Percentiles rank a stretch among this genome's conserved stretches.
Conservation (phyloP, 53 echinoderm and acorn worm genomes). For the Crossaster papposus region DNA sequence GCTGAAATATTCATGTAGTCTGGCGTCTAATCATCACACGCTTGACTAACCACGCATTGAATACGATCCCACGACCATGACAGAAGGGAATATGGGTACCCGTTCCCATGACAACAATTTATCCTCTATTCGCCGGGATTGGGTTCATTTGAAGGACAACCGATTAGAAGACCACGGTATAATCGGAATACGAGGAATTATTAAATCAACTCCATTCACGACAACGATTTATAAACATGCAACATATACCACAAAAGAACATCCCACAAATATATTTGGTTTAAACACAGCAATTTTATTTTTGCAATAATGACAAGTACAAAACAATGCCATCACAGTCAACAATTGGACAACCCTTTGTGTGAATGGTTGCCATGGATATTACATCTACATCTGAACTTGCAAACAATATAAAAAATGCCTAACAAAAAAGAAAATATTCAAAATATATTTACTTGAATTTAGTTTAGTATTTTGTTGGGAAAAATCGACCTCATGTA, state of each 20-base stretch:
- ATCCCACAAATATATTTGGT: too few relatives aligned
- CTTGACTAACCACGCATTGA: neutral
- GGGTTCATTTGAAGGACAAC: neutral
- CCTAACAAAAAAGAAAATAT: too few relatives aligned
- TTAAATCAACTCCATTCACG: too few relatives aligned
- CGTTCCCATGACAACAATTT: constrained; percentile 2
- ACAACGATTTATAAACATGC: neutral
- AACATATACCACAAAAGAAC: neutral
- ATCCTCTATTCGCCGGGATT: neutral
- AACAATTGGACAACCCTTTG: neutral
- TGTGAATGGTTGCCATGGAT: neutral
- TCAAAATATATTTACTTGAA: neutral
- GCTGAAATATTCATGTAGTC: constrained; percentile 14
- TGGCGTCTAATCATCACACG: neutral
- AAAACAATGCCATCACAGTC: neutral
- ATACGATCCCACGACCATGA: neutral
- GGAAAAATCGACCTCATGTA: neutral
- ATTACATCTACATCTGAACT: neutral
- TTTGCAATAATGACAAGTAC: neutral
- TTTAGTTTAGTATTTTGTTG: neutral
- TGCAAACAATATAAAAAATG: neutral
- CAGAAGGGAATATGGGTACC: neutral
- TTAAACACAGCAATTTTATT: neutral
- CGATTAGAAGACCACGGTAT: neutral
- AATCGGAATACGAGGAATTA: neutral